phyloP scores from a whole-genome alignment of 2,797 vertebrate species.

The Catharus ustulatus region DNA sequence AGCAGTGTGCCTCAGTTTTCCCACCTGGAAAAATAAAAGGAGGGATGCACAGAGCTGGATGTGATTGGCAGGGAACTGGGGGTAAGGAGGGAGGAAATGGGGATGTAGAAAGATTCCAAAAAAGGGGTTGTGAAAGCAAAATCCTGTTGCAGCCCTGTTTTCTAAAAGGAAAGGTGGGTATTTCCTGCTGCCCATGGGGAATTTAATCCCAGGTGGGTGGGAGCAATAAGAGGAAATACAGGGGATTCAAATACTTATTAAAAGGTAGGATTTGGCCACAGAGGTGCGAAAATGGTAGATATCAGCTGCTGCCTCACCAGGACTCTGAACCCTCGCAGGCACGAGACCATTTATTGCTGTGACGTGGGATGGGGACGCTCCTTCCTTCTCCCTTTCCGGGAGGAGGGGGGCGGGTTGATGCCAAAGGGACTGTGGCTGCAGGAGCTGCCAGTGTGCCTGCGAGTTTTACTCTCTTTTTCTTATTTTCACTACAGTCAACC shows the following conservation, averaged over 20 bases:
- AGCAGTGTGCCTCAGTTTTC: background rate
- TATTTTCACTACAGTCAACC: background rate
- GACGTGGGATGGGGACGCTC: background rate
- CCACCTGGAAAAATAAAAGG: background rate
- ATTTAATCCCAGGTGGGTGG: background rate
- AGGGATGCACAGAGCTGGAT: background rate
- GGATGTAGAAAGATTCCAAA: background rate
- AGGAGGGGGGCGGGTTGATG: background rate
- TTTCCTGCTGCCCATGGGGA: background rate
- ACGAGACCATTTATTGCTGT: background rate
- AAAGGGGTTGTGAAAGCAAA: background rate
- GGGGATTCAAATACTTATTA: background rate
- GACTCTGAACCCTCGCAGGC: background rate
- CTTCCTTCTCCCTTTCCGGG: constrained; percentile 7
- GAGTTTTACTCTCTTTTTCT: background rate
- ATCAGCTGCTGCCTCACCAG: rapidly evolving
- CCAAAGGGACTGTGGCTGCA: background rate
- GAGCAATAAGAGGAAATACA: background rate
- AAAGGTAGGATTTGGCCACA: background rate
- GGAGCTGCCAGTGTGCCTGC: rapidly evolving
- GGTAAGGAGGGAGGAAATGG: background rate
- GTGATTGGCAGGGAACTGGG: background rate
- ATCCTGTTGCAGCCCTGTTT: background rate
- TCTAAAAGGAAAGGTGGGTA: background rate
- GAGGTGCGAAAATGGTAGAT: background rate